These are phyloP conservation scores for Zoanthus sociatus DNA, from an alignment of 92 coral and sea anemone species.

Conservation along the genomic window DNA sequence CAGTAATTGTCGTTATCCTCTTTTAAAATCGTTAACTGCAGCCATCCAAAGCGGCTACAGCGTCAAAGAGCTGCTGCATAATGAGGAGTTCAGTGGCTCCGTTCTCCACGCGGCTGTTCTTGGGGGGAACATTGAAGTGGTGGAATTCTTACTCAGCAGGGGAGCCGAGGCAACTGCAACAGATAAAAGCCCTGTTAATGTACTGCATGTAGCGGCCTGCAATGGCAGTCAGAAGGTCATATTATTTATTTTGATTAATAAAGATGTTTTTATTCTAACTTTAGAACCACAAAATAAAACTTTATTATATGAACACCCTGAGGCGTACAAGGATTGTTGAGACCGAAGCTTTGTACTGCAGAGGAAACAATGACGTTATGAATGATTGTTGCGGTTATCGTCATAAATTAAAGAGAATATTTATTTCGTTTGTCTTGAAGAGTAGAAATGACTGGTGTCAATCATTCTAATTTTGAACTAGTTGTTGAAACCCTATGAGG, in stretches of 20 bases:
- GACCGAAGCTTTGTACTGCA: no score
- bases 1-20: background rate
- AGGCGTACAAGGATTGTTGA: no score
- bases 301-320: no score
- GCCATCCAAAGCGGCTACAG: conserved; percentile 14
- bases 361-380: no score
- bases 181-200: background rate
- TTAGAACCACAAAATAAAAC: no score
- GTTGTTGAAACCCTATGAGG: background rate
- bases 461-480: background rate
- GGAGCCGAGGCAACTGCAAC: conserved; percentile 6
- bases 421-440: background rate
- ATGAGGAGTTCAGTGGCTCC: background rate
- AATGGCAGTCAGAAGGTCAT: conserved; percentile 29
- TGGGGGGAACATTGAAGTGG: conserved; percentile 30
- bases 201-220: conserved; percentile 31
- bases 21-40: background rate
- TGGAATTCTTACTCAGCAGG: conserved; percentile 7
- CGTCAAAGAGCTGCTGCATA: conserved; percentile 8
- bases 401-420: no score
- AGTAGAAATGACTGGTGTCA: no score
- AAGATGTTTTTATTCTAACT: background rate
- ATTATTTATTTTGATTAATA: background rate
- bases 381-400: no score
- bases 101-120: conserved; percentile 44